Evolutionary conservation across 2,797 vertebrate species (phyloP).

Genomic region (Falco rusticolus): DNA sequence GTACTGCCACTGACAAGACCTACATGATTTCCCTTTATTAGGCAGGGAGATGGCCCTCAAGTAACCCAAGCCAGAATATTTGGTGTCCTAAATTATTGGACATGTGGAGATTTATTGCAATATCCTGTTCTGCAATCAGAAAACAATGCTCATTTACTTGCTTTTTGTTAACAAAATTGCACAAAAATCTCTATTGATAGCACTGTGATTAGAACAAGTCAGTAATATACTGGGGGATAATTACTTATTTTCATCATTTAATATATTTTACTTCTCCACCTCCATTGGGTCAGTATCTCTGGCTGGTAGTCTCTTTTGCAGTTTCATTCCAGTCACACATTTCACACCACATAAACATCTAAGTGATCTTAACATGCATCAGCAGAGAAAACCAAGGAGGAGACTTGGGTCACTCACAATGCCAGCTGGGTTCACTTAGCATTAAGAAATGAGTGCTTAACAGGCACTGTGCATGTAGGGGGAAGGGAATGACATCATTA

Average conservation of each 20-base stretch:
- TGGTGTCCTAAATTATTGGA: not conserved
- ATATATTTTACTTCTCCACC: not conserved
- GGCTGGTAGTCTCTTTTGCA: not conserved
- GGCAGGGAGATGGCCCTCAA: not conserved
- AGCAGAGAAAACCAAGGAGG: not conserved
- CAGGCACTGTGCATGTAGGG: not conserved
- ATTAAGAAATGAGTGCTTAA: not conserved
- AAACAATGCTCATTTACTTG: not conserved
- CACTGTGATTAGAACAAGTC: not conserved
- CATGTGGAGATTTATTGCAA: not conserved
- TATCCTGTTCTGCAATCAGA: not conserved
- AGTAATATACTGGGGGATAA: not conserved
- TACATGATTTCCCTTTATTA: not conserved
- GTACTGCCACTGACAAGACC: not conserved
- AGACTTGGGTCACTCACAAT: not conserved
- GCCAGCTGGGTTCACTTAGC: not conserved
- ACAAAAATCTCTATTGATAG: not conserved
- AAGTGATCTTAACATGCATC: not conserved
- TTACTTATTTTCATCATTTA: not conserved
- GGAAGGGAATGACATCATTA: not conserved
- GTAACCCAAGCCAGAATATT: not conserved
- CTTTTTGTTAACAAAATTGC: not conserved
- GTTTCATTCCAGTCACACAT: not conserved
- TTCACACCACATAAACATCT: not conserved
- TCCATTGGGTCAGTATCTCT: not conserved